Conservation (phyloP, 2,113 vertebrate genomes). For the Steatornis caripensis region DNA sequence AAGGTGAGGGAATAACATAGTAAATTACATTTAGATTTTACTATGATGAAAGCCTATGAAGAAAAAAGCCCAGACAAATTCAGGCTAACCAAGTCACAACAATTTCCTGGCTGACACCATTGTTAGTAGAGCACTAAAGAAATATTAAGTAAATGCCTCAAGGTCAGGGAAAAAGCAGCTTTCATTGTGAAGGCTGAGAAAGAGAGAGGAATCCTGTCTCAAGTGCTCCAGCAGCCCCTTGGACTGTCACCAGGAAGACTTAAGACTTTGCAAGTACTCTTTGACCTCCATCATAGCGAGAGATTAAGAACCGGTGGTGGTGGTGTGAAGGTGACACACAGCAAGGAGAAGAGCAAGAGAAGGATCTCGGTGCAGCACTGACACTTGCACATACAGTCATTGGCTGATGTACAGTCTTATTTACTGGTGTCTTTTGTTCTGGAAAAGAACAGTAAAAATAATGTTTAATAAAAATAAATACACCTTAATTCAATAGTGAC, state of each 20-base stretch:
- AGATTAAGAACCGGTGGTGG: background rate
- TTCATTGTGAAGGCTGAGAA: background rate
- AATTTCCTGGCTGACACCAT: background rate
- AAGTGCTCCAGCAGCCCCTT: background rate
- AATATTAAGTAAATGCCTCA: background rate
- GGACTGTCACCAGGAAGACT: background rate
- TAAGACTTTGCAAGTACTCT: constrained; percentile 4
- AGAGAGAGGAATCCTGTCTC: background rate
- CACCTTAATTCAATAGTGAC: constrained; percentile 7
- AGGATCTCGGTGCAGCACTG: background rate
- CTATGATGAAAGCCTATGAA: background rate
- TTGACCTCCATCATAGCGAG: background rate
- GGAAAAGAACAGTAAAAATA: constrained; percentile 11
- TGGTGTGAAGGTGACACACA: constrained; percentile 2
- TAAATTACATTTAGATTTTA: background rate
- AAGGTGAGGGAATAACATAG: background rate
- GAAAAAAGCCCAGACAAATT: background rate
- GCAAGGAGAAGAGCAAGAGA: background rate
- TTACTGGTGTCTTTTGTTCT: background rate
- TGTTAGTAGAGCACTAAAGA: background rate
- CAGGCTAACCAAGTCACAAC: background rate
- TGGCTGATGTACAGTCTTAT: background rate
- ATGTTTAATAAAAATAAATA: constrained; percentile 41
- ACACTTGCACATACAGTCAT: background rate
- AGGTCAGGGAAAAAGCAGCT: background rate